Base-by-base conservation (phyloP, 2,113 vertebrate species). In the Plestiodon gilberti region DNA sequence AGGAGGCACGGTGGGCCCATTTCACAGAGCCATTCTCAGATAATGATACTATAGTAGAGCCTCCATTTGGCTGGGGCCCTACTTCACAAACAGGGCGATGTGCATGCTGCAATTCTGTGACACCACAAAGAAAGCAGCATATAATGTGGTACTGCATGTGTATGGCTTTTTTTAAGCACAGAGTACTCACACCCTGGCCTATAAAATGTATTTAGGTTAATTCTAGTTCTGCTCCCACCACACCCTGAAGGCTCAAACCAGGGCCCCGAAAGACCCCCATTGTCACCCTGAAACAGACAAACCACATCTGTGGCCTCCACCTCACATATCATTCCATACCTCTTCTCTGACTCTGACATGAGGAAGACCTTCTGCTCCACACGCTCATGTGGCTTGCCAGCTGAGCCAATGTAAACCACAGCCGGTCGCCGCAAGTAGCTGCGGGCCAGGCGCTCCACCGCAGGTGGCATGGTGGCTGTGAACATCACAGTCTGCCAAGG, bases 291-390 rank as follows among this genome's bases (percentile, higher is more conserved):
- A 69, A 33, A 61, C 1, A n/a, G 18, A 65, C n/a, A 18, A n/a
- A 30, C 77, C 59, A 38, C 67, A 17, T 33, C 30, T 40, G 20
- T 0, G 3, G 35, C 35, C 33, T 18, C 69, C 22, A 28, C 40
- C 48, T 71, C n/a, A 86, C 82, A 48, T 13, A 14, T n/a, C 70
- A 48, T 25, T 28, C 23, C 1, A 0, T 93, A 98, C 98, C 98
- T 98, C 94, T 99, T 99, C 94, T 99, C 99, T 2, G 97, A 97
- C 92, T 99, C 98, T 0, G 97, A 98, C 98, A 99, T 99, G 78
- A 99, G 98, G 96, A 99, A 96, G 87, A 99, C 99, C 90, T 99
- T 99, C 96, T 99, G 99, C 61, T 99, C 99, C 77, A 99, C 99
- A 52, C 98, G 97, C 93, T 99, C 99, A 5, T 99, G 98, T 33